These are phyloP conservation scores for Polia nebulosa DNA, from an alignment of 2,888 invertebrate genomes.

Conservation along the genomic window DNA sequence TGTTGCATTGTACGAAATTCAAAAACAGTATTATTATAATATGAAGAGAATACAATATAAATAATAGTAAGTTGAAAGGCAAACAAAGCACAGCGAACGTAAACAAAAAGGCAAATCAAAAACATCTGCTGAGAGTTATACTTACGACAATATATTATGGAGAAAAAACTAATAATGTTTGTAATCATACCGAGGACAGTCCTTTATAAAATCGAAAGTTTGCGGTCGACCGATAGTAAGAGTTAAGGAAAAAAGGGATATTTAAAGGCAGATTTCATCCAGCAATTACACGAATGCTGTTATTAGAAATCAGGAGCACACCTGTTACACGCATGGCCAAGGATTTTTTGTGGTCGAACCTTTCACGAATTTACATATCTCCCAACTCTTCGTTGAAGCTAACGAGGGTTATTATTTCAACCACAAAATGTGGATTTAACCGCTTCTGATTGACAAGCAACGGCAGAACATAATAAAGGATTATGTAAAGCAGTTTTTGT, in stretches of 20 bases:
- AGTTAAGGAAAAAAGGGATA: constrained; percentile 74
- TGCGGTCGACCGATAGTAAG: constrained; percentile 77
- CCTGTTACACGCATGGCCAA: constrained; percentile 85
- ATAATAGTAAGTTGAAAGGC: constrained; percentile 44
- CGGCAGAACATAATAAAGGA: constrained; percentile 78
- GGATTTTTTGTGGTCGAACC: constrained; percentile 85
- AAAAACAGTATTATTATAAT: constrained; percentile 8
- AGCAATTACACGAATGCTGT: constrained; percentile 80
- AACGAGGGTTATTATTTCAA: constrained; percentile 89
- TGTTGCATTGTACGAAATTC: constrained; percentile 5
- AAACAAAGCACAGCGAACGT: constrained; percentile 44
- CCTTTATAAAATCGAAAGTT: constrained; percentile 83
- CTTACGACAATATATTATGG: constrained; percentile 47
- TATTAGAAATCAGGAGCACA: constrained; percentile 87
- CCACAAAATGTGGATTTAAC: constrained; percentile 86
- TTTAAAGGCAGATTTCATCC: constrained; percentile 76
- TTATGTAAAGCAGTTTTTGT: constrained; percentile 75
- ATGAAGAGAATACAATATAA: constrained; percentile 38
- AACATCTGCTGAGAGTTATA: constrained; percentile 64
- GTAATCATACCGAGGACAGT: constrained; percentile 58
- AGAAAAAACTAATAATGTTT: constrained; percentile 51
- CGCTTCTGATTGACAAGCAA: constrained; percentile 86
- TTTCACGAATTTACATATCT: constrained; percentile 89
- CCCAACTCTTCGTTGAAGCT: constrained; percentile 84
- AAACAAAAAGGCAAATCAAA: constrained; percentile 53